Percentiles rank a stretch among this genome's conserved stretches.
Conservation (phyloP, 2,888 invertebrate species). For the Trachelus stipa region DNA sequence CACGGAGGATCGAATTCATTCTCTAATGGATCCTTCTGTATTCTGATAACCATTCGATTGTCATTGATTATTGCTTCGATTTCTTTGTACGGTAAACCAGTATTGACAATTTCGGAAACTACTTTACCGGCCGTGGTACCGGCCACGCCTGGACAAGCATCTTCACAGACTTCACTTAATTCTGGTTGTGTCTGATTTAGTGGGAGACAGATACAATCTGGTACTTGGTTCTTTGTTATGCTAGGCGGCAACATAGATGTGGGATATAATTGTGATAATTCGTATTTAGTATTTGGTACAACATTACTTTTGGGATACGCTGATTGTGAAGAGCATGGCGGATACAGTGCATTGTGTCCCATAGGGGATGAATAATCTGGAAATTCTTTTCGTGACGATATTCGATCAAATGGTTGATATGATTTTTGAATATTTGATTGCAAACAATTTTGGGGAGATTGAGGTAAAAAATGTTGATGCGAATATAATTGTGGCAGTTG, state of each 20-base stretch:
- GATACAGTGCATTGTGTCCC: too few relatives aligned
- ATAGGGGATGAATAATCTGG: too few relatives aligned
- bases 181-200: neutral
- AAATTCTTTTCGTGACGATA: too few relatives aligned
- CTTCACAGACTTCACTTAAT: neutral
- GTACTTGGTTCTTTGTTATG: too few relatives aligned
- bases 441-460: too few relatives aligned
- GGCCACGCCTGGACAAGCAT: conserved; percentile 15
- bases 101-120: conserved; percentile 49
- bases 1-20: conserved; percentile 49
- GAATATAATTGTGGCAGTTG: neutral
- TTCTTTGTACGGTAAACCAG: conserved; percentile 54
- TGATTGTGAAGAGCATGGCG: too few relatives aligned
- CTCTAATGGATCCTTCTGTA: conserved; percentile 36
- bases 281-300: too few relatives aligned
- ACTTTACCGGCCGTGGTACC: conserved; percentile 23
- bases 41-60: conserved; percentile 46
- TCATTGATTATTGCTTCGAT: conserved; percentile 55
- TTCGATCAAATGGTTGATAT: too few relatives aligned
- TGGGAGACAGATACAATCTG: too few relatives aligned
- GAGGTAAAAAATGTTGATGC: neutral
- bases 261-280: neutral
- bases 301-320: too few relatives aligned
- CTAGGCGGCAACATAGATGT: neutral
- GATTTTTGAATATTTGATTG: too few relatives aligned